Evolutionary conservation across 1,140 invertebrate species (phyloP), one percentile per base, ranked within the genome.

Genomic region (Drosophila pseudoobscura): DNA sequence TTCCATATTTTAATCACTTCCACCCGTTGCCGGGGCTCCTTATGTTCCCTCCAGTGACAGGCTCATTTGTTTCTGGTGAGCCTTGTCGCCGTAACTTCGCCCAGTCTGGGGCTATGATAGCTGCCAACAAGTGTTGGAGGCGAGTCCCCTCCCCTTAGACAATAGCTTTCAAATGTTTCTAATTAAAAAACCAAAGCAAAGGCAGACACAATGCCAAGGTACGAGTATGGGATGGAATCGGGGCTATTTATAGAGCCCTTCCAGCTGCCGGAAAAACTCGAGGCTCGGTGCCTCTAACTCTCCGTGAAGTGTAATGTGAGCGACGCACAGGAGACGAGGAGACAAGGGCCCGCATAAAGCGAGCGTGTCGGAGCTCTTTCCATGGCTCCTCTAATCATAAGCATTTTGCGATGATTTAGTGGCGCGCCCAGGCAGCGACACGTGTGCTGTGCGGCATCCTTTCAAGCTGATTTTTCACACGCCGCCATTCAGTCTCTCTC

Each of bases 131-230:
- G 82, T 87, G 82, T 75, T 87, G 60, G 8, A 6, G n/a, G 15
- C 15, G 11, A 5, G 9, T 20, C 7, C 8, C 13, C 7, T 51
- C 49, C 39, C 72, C 49, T 44, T 29, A 44, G 24, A 82, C 82
- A 85, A 85, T 85, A 65, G 82, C 82, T 85, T 87, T 85, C 82
- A 75, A 85, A 85, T 85, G 82, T 85, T 85, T 87, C 82, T 87
- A 82, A 85, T 85, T 85, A 85, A 85, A 87, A 87, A 82, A 82
- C 62, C 43, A 13, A 60, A 54, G 43, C 13, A 39, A 8, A 29
- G 15, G 24, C 20, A 45, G 57, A 43, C 29, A 59, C 57, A 79
- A 69, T 59, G 44, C 39, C 45, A 55, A 57, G 55, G 53, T 66
- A n/a, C n/a, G n/a, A n/a, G n/a, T n/a, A 57, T 31, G 7, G 29